Evolutionary conservation across 2,888 invertebrate species (phyloP).

Genomic region (Actias luna): DNA sequence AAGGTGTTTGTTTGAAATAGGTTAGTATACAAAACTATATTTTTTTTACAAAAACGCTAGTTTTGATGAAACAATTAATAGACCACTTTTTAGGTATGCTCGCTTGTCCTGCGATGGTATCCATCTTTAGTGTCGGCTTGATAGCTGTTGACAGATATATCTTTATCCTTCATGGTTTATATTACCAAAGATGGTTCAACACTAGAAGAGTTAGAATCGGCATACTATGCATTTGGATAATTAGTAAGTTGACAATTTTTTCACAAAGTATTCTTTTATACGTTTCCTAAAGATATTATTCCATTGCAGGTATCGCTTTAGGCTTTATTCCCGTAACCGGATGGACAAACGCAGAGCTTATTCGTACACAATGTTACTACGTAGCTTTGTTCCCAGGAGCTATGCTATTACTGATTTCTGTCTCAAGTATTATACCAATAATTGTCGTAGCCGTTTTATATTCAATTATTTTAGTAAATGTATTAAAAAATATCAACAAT

Average conservation of each 20-base stretch:
- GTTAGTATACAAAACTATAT: constrained; percentile 38
- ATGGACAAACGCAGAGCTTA: constrained; percentile 68
- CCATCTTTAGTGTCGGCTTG: constrained; percentile 83
- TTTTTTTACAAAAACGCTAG: neutral
- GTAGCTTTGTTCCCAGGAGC: constrained; percentile 79
- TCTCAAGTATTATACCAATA: constrained; percentile 79
- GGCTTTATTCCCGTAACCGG: constrained; percentile 83
- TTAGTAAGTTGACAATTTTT: constrained; percentile 60
- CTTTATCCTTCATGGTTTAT: constrained; percentile 84
- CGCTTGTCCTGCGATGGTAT: constrained; percentile 84
- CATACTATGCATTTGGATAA: constrained; percentile 80
- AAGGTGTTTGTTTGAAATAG: constrained; percentile 67
- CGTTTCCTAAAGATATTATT: neutral
- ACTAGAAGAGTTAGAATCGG: constrained; percentile 80
- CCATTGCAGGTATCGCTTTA: constrained; percentile 73
- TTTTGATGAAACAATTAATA: neutral
- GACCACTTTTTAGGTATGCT: constrained; percentile 78
- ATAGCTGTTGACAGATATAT: constrained; percentile 85
- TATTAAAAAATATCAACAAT: constrained; percentile 71
- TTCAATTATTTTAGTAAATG: constrained; percentile 80
- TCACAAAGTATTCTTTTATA: neutral
- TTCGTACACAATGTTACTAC: constrained; percentile 75
- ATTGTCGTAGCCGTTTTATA: constrained; percentile 74
- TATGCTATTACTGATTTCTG: constrained; percentile 78
- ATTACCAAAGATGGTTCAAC: constrained; percentile 83